Evolutionary conservation across 2,113 vertebrate species (phyloP), one percentile per base, ranked within the genome.

Genomic region (Corydoras maculifer): DNA sequence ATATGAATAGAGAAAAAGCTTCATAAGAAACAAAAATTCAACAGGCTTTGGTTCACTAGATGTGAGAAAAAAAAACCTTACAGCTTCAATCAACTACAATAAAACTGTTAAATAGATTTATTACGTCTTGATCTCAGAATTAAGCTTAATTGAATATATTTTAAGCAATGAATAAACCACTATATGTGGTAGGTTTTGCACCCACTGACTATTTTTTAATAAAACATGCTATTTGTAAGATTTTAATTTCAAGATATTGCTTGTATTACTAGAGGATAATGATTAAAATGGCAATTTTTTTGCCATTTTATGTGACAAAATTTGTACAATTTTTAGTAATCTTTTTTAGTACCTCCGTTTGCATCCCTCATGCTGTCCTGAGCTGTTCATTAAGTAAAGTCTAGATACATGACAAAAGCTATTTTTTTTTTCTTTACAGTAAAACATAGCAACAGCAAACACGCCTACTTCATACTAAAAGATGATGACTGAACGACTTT

Each of bases 81-180:
- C 18, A 25, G 18, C 18, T 25, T 25, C 18, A 25, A 25, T 25
- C 18, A 25, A 25, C 18, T 25, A 70, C 69, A 74, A 29, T 2
- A 74, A 80, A 57, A 32, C 62, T 77, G 54, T 58, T 18, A n/a
- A 51, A 48, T 70, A 74, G 35, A 62, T 70, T 78, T 77, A 78
- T 78, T 43, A 43, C 4, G 4, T 43, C 35, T 5, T 43, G 35
- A 43, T 25, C 18, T 25, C 18, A 25, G 18, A 25, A 25, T 25
- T 25, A 25, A 25, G 18, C 18, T 25, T 25, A 25, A 25, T 25
- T 25, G 18, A 25, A 25, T 25, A 25, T 25, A 25, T 25, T 25
- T 25, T 25, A 25, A 25, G 18, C 18, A 25, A 25, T 25, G 18
- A 43, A 5, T 43, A 43, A 43, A 43, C 4, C 4, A 43, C 35